phyloP scores from a whole-genome alignment of 2,113 vertebrate genomes.

The Noturus placidus region DNA sequence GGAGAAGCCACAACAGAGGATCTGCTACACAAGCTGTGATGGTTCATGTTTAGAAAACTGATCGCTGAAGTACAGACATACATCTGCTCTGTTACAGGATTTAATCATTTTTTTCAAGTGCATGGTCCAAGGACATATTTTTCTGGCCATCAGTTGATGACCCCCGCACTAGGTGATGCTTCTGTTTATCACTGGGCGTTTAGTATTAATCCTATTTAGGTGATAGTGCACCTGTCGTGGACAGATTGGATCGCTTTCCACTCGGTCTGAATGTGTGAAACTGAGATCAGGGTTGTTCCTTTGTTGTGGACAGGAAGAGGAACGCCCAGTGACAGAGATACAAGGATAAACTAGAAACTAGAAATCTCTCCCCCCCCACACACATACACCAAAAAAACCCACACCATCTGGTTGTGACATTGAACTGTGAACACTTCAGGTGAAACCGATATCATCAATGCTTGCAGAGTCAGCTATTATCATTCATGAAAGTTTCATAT shows the following conservation, averaged over 20 bases:
- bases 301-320: slow-evolving; percentile 27
- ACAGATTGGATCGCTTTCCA: slow-evolving; percentile 60
- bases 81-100: neutral
- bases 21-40: neutral
- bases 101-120: neutral
- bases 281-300: slow-evolving; percentile 27
- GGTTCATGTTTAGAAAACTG: neutral
- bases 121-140: neutral
- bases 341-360: neutral
- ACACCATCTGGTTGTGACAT: neutral
- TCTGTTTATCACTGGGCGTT: neutral
- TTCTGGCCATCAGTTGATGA: neutral
- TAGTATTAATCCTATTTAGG: slow-evolving; percentile 20
- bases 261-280: slow-evolving; percentile 18
- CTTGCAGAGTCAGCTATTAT: slow-evolving; percentile 5
- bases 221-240: slow-evolving; percentile 52
- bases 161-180: neutral
- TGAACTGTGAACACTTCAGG: neutral
- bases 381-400: too few relatives aligned
- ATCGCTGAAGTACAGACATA: neutral
- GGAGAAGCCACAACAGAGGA: neutral
- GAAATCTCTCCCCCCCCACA: too few relatives aligned
- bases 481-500: slow-evolving; percentile 11
- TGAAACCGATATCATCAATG: neutral
- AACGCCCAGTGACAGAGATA: slow-evolving; percentile 17